These are phyloP conservation scores for Rhimphoctona megacephalus DNA, from an alignment of 2,888 invertebrate species.

Conservation along the genomic window DNA sequence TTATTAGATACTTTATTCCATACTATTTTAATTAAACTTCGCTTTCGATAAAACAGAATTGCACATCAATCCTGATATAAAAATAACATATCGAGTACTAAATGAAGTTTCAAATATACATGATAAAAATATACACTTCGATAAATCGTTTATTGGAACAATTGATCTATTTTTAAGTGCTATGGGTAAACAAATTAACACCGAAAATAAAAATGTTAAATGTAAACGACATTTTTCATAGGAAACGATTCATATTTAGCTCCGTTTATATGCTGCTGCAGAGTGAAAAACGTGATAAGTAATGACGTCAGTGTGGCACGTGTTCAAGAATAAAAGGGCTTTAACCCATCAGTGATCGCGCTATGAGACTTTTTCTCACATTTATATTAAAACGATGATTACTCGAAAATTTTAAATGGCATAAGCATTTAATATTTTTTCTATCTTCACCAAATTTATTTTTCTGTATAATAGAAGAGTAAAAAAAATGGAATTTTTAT, in stretches of 20 bases:
- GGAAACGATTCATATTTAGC: neutral
- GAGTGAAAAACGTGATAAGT: constrained; percentile 24
- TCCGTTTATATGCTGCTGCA: neutral
- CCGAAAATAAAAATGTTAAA: neutral
- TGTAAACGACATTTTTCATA: neutral
- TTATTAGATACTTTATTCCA: neutral
- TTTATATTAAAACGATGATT: no score
- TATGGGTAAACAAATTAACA: neutral
- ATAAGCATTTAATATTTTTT: no score
- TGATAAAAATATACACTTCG: neutral
- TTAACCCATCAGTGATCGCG: no score
- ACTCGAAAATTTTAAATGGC: no score
- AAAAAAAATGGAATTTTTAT: no score
- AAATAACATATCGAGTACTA: no score
- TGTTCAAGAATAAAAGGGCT: neutral
- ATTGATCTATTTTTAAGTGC: neutral
- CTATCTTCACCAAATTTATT: no score
- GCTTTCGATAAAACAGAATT: no score
- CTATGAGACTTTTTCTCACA: no score
- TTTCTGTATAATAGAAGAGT: no score
- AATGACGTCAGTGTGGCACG: neutral
- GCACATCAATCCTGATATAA: no score
- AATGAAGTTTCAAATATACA: no score
- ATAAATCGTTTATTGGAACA: neutral
- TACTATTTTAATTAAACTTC: neutral